These are phyloP conservation scores for Heliconius himera DNA, from an alignment of 1,140 invertebrate genomes.

Conservation along the genomic window DNA sequence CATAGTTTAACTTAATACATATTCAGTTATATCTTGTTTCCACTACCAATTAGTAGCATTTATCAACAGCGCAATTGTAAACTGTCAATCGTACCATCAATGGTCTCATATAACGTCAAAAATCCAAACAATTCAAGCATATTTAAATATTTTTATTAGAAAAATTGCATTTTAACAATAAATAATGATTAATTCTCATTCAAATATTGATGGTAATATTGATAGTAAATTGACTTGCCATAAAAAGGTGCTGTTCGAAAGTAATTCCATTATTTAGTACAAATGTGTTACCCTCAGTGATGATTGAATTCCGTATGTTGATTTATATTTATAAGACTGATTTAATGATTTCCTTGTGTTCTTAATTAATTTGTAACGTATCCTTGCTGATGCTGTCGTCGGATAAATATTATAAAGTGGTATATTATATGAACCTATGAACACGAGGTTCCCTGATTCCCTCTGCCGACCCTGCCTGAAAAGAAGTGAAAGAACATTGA, in stretches of 20 bases:
- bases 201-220: not conserved
- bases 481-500: not conserved
- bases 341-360: slow-evolving; percentile 59
- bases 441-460: no score
- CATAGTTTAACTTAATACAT: not conserved
- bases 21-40: not conserved
- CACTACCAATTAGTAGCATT: not conserved
- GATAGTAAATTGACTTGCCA: slow-evolving; percentile 41
- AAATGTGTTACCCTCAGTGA: slow-evolving; percentile 38
- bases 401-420: not conserved
- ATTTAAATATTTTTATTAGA: not conserved
- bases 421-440: not conserved
- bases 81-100: not conserved
- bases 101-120: not conserved
- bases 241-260: slow-evolving; percentile 52
- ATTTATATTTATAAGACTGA: slow-evolving; percentile 61
- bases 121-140: no score
- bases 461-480: no score
- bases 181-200: not conserved
- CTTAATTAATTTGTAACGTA: slow-evolving; percentile 49
- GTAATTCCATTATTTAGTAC: slow-evolving; percentile 58
- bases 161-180: not conserved
- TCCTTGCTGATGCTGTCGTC: slow-evolving; percentile 20
- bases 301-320: slow-evolving; percentile 38
- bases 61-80: slow-evolving; percentile 21